Percentiles rank a stretch among this genome's conserved stretches.
Evolutionary conservation across 1,140 invertebrate species (phyloP).

Genomic region (Heterodera carotae): DNA sequence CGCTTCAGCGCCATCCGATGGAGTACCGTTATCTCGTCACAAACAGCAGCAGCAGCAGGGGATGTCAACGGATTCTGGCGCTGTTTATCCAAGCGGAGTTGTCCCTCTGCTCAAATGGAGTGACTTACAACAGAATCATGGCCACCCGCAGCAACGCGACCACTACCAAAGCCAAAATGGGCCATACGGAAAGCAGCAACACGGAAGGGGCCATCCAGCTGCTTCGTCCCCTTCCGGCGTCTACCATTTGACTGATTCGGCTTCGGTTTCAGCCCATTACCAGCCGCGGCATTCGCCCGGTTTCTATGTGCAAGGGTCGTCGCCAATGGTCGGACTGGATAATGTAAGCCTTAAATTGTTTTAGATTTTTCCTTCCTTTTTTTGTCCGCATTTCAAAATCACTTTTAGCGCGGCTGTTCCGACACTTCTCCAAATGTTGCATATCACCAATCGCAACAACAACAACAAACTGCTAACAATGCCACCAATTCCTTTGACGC

Average conservation of each 20-base stretch:
- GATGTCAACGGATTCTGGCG: neutral
- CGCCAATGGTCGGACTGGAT: neutral
- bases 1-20: neutral
- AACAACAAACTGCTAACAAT: slow-evolving; percentile 11
- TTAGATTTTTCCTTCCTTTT: neutral
- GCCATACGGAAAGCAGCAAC: neutral
- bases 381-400: neutral
- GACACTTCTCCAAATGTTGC: neutral
- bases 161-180: neutral
- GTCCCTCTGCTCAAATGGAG: neutral
- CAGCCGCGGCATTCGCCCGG: neutral
- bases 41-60: neutral
- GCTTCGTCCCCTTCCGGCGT: neutral
- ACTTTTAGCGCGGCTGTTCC: neutral
- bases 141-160: neutral
- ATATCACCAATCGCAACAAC: slow-evolving; percentile 2
- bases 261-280: neutral
- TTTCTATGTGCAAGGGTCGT: neutral
- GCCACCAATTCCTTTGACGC: slow-evolving; percentile 4
- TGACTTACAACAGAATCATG: neutral
- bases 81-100: neutral
- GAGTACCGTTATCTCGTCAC: neutral
- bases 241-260: neutral
- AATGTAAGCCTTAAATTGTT: neutral
- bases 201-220: neutral